Evolutionary conservation across 2,888 invertebrate species (phyloP).

Genomic region (Halictus quadricinctus): DNA sequence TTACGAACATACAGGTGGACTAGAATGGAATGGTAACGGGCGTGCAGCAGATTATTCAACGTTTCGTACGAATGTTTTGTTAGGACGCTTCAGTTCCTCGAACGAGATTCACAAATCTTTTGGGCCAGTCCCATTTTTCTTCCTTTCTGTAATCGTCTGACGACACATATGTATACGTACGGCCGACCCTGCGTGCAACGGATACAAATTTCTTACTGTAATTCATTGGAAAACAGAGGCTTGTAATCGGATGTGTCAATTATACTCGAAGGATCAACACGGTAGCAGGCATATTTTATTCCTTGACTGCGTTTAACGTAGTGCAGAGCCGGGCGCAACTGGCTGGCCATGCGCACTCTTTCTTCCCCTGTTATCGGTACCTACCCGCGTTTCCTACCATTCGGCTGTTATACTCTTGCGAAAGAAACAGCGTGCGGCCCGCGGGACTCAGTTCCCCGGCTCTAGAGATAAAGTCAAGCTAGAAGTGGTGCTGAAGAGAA

Average conservation of each 20-base stretch:
- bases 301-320: too few species aligned
- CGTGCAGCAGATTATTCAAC: not conserved
- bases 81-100: not conserved
- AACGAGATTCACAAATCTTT: not conserved
- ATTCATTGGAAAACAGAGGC: not conserved
- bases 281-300: not conserved
- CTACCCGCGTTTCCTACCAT: too few species aligned
- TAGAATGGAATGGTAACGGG: not conserved
- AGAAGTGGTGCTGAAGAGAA: too few species aligned
- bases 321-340: too few species aligned
- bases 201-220: not conserved
- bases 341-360: too few species aligned
- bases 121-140: not conserved
- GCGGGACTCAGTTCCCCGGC: too few species aligned
- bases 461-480: too few species aligned
- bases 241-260: not conserved
- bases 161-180: too few species aligned
- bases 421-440: too few species aligned
- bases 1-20: not conserved
- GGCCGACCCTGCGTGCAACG: not conserved
- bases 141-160: not conserved
- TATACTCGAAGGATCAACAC: not conserved
- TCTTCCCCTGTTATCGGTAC: too few species aligned
- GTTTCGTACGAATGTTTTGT: not conserved
- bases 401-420: too few species aligned